Base-by-base conservation (phyloP, 2,797 vertebrate genomes). In the Gobio occitaniae region DNA sequence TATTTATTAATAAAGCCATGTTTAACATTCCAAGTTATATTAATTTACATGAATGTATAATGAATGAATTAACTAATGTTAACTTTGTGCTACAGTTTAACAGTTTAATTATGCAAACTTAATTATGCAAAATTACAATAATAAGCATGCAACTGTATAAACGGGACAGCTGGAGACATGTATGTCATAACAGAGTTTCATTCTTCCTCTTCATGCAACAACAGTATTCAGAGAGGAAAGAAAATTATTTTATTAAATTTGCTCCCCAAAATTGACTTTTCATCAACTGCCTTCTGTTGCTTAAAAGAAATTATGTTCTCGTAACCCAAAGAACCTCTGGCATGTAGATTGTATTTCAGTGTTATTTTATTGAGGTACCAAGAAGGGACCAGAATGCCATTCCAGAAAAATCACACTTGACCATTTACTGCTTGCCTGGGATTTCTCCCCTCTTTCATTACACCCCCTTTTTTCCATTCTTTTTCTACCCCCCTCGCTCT, bases 391-490 rank as follows among this genome's bases (percentile, higher is more conserved):
- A 90, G 92, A 93, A 93, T 88, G 89, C 91, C 91, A 92, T 94
- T 93, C 91, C 91, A 92, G 90, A 70, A 94, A 94, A 94, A 93
- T 94, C 93, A 92, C 93, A 94, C 93, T 94, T 91, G 89, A 92
- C 94, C 92, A 92, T 94, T 94, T 95, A 94, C 91, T 94, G 92
- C 93, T 94, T 95, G 93, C 93, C 90, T 92, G 92, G 93, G 93
- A 94, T 93, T 95, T 93, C 93, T 93, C 85, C 88, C 87, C 89
- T 90, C 87, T 90, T 89, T 88, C 84, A 75, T 77, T 88, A 69
- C 66, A 48, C 36, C 63, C 54, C 6, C 15, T 72, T 48, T 76
- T 19, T 82, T 61, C 41, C 52, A 63, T 79, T 63, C 56, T 65
- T 38, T 66, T 41, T 84, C 66, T 61, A 21, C 71, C 25, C 54